Evolutionary conservation across 2,888 invertebrate genomes (phyloP), one percentile per base, ranked within the genome.

Genomic region (Diarsia rubi): DNA sequence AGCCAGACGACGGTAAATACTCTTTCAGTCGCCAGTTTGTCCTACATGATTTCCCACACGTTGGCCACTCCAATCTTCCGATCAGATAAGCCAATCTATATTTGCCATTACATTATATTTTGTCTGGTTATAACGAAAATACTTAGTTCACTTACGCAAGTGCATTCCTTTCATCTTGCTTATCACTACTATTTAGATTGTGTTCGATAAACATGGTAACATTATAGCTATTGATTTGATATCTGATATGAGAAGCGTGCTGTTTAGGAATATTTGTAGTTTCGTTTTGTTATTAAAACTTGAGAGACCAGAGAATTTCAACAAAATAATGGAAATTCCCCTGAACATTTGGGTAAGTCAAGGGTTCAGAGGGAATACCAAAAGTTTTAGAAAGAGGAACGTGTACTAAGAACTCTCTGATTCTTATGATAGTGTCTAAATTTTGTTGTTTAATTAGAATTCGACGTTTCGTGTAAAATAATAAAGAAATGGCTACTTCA

Each of bases 141-240:
- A 57, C 72, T 75, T 37, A 71, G 49, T 64, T 21, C 60, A 72
- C 74, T 87, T 88, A 77, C 87, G 84, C 75, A 87, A 88, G 73
- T 86, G 79, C 87, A 87, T 88, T 81, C 84, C 85, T 81, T 65
- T 78, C 87, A 87, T 87, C 88, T 88, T 75, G 72, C 75, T 88
- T 87, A 87, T 87, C 88, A 69, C 68, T 49, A 64, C 69, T 85
- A 78, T 87, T 84, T 85, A 84, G 88, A 88, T 87, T 82, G 71
- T 68, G 68, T 63, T 88, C 31, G 83, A 87, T 88, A 88, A 87
- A 79, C 78, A 78, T 24, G 73, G 47, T 68, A 67, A 64, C 62
- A 71, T 78, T 76, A 69, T 73, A 75, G 73, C 69, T 76, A 76
- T 77, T 75, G 74, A 77, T 77, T 69, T 78, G 69, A 65, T 78